Evolutionary conservation across 2,113 vertebrate genomes (phyloP).

Genomic region (Aplodontia rufa): DNA sequence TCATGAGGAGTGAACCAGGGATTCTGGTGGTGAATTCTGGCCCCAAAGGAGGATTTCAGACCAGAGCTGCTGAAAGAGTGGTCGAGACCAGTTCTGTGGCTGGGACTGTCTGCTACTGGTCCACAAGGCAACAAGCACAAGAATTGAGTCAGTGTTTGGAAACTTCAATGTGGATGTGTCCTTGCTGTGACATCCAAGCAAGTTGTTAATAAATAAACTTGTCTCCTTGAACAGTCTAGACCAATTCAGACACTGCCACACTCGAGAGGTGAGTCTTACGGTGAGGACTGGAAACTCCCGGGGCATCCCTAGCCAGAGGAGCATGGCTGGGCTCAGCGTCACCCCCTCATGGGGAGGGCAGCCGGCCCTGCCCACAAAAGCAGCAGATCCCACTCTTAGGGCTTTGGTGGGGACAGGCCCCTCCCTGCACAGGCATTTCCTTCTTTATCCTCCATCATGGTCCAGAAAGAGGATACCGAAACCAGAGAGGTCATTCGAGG

Average conservation of each 20-base stretch:
- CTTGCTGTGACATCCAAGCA: neutral
- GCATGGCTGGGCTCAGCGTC: neutral
- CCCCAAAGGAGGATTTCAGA: neutral
- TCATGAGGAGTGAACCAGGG: neutral
- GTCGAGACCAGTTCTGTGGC: neutral
- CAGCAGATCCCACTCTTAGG: neutral
- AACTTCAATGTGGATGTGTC: neutral
- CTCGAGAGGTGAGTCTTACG: neutral
- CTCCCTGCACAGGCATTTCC: neutral
- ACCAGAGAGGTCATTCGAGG: neutral
- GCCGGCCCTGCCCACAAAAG: neutral
- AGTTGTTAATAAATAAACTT: neutral
- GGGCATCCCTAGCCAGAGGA: neutral
- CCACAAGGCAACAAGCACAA: too few relatives aligned
- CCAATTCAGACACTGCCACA: neutral
- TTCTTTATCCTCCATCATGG: neutral
- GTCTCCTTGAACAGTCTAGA: neutral
- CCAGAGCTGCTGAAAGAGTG: rapidly evolving
- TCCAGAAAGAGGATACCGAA: neutral
- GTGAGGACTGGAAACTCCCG: neutral
- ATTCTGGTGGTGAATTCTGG: neutral
- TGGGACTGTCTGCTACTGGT: neutral
- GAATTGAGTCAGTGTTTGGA: neutral
- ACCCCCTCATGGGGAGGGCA: neutral
- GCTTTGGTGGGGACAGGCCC: neutral